A percentile compares a stretch with the other conserved stretches of the same genome.
Evolutionary conservation across 2,113 vertebrate genomes (phyloP).

Genomic region (Malurus alboscapulatus): DNA sequence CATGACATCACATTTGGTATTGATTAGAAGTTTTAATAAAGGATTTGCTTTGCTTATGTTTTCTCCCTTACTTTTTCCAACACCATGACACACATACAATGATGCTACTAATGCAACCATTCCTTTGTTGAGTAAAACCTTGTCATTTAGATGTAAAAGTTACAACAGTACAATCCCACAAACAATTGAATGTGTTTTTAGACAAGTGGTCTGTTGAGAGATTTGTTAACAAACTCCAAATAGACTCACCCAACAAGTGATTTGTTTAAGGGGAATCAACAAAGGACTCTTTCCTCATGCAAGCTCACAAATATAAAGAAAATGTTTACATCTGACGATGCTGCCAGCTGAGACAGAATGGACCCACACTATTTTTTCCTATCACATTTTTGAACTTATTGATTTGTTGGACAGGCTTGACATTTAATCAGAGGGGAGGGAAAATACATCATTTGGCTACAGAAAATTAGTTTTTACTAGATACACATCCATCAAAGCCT

Average conservation of each 20-base stretch:
- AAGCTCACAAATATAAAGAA: neutral
- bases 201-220: neutral
- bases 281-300: neutral
- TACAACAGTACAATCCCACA: neutral
- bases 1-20: neutral
- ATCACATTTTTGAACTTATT: slow-evolving; percentile 40
- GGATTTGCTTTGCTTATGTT: neutral
- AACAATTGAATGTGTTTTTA: neutral
- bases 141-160: neutral
- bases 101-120: neutral
- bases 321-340: neutral
- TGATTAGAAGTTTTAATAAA: neutral
- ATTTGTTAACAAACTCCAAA: neutral
- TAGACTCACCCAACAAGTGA: neutral
- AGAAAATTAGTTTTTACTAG: slow-evolving; percentile 66
- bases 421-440: slow-evolving; percentile 58
- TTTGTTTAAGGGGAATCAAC: neutral
- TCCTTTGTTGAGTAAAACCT: neutral
- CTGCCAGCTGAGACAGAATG: neutral
- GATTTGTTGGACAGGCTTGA: slow-evolving; percentile 48
- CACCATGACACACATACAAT: neutral
- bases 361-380: neutral
- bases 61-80: neutral
- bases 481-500: slow-evolving; percentile 61
- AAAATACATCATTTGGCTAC: slow-evolving; percentile 62